Base-by-base conservation (phyloP, 2,797 vertebrate genomes). In the Acrossocheilus fasciatus region DNA sequence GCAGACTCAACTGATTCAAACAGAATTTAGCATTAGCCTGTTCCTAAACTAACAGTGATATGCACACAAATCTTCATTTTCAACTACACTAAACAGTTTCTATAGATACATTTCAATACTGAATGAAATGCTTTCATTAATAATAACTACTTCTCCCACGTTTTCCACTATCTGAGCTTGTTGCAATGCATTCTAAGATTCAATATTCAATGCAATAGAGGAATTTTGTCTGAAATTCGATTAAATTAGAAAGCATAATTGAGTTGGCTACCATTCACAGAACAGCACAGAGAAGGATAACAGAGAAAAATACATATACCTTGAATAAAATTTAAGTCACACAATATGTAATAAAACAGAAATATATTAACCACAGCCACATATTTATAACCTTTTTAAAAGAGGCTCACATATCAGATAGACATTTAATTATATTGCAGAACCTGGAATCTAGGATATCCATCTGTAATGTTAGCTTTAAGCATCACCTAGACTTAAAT, bases 401-500 rank as follows among this genome's bases (percentile, higher is more conserved):
- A 69, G 41, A 75, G 50, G 75, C 15, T 84, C 14, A 69, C n/a
- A 75, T 18, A 57, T 70, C 64, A 43, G n/a, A 23, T 17, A 10
- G 36, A 59, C 6, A 15, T 72, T 72, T 59, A 70, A 59, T 80
- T 62, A 79, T 43, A 69, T 26, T 23, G 11, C 76, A 73, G 18
- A 79, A 45, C 39, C 75, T 36, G 50, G 4, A 80, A 45, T 77
- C 75, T 34, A 45, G 18, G 26, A 85, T 47, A 11, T 85, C 30
- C 39, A 45, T 69, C 66, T 70, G 17, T 8, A 41, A 43, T 57
- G 39, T 70, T 72, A 72, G 50, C 14, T 73, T 73, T 23, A 79
- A 70, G 74, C 75, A 70, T 77, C 17, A 34, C 36, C 12, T 43
- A 34, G 36, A 68, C 15, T 76, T 52, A 36, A 36, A n/a, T 11